Base-by-base conservation (phyloP, 2,888 invertebrate species). In the Lottia scabra region DNA sequence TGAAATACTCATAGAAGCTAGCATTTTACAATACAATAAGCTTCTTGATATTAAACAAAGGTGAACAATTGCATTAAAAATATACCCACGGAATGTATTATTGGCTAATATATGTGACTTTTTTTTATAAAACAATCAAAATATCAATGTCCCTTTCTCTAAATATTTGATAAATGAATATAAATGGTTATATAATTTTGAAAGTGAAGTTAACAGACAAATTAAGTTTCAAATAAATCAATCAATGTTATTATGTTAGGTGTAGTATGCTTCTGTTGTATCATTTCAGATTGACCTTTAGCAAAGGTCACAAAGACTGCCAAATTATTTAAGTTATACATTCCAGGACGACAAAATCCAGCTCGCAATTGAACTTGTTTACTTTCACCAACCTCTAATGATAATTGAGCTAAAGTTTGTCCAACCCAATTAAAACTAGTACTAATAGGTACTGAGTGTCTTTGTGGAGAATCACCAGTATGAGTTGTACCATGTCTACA, bases 261-360 rank as follows among this genome's bases (percentile, higher is more conserved):
- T 63, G 84, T 81, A 12, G 78, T 74, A 73, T 85, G 85, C 75
- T 83, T 84, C 77, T 86, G 86, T 67, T 84, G 77, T 45, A 85
- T 83, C 85, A 85, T 86, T 77, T 85, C 81, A 6, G 84, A 79
- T 6, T 80, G 76, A 27, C 48, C 48, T 16, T 83, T 76, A 12
- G 78, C 81, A 74, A 83, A 84, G 6, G 83, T 81, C 16, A 85
- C 86, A 75, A 85, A 86, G 72, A 87, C 85, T 16, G 84, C 81
- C 56, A 87, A 77, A 43, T 82, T 83, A 78, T 85, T 86, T 43
- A 88, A 76, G 75, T 88, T 87, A 76, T 86, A 88, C 38, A 88
- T 86, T 6, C 89, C 89, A 5, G 88, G 86, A 43, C 81, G 81
- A 44, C 82, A 82, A 76, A 88, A 86, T 38, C 86, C 84, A 16